A percentile compares a stretch with the other conserved stretches of the same genome.
phyloP scores from a whole-genome alignment of 1,140 invertebrate genomes.

The Littorina saxatilis region DNA sequence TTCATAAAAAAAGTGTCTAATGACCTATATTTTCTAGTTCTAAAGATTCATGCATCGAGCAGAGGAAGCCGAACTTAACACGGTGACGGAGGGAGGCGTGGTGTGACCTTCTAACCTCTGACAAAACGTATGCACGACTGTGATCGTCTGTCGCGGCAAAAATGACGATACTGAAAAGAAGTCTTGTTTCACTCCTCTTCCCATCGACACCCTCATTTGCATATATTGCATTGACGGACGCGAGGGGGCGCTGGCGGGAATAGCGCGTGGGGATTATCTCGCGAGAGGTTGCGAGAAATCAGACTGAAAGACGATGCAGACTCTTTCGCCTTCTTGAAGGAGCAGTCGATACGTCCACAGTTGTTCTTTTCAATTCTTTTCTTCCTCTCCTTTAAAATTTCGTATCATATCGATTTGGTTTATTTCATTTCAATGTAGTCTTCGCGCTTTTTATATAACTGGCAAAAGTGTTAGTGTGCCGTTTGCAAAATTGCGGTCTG shows the following conservation, averaged over 20 bases:
- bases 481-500: no score
- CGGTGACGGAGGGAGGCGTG: no score
- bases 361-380: background rate
- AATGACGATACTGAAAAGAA: background rate
- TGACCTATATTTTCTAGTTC: no score
- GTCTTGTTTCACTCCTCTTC: conserved; percentile 8
- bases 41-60: no score
- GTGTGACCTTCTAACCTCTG: background rate
- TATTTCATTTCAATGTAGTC: no score
- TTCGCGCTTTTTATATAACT: no score
- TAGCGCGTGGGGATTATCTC: conserved; percentile 33
- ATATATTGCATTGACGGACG: conserved; percentile 32
- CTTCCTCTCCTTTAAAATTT: background rate
- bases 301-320: conserved; percentile 27
- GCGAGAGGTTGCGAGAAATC: conserved; percentile 29
- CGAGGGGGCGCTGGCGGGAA: conserved; percentile 33
- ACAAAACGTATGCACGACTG: conserved; percentile 18
- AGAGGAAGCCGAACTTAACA: no score
- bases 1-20: no score
- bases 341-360: conserved; percentile 25
- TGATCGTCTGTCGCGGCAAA: background rate
- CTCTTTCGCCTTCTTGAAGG: conserved; percentile 5
- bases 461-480: no score
- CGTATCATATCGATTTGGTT: background rate
- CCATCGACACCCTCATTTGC: conserved; percentile 26